Conservation (phyloP, 2,888 invertebrate genomes). For the Sminthurides aquaticus region DNA sequence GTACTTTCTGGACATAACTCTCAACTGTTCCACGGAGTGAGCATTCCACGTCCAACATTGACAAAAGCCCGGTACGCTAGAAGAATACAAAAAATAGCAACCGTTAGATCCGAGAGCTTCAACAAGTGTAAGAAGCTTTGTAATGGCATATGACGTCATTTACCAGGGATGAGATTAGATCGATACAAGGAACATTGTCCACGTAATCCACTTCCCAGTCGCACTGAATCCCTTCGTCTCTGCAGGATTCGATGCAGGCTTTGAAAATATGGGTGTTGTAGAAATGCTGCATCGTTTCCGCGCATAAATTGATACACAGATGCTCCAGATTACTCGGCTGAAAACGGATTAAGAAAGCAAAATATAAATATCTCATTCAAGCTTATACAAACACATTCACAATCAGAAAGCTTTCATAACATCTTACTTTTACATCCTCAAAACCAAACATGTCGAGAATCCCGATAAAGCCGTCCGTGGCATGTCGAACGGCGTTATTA, state of each 20-base stretch:
- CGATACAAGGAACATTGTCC: conserved; percentile 92
- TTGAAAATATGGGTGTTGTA: conserved; percentile 96
- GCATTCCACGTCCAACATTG: conserved; percentile 86
- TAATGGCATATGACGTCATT: conserved; percentile 40
- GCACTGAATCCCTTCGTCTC: conserved; percentile 83
- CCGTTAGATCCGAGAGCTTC: neutral
- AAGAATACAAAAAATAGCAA: conserved; percentile 9
- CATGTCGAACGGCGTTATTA: conserved; percentile 84
- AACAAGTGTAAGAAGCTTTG: neutral
- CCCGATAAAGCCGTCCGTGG: conserved; percentile 90
- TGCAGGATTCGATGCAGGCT: conserved; percentile 83
- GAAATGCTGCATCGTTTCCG: conserved; percentile 96
- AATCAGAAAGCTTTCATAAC: conserved; percentile 20
- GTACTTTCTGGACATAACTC: conserved; percentile 70
- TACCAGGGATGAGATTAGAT: conserved; percentile 81
- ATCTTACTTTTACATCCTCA: conserved; percentile 55
- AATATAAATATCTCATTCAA: neutral
- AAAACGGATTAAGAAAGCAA: conserved; percentile 15
- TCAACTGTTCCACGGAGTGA: conserved; percentile 73
- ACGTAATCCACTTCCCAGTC: conserved; percentile 88
- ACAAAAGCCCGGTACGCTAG: conserved; percentile 76
- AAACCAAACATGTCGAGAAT: conserved; percentile 96
- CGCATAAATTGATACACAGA: conserved; percentile 87
- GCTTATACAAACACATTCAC: neutral
- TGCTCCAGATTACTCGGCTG: conserved; percentile 81